Evolutionary conservation across 2,113 vertebrate genomes (phyloP), one percentile per base, ranked within the genome.

Genomic region (Leptodactylus fuscus): DNA sequence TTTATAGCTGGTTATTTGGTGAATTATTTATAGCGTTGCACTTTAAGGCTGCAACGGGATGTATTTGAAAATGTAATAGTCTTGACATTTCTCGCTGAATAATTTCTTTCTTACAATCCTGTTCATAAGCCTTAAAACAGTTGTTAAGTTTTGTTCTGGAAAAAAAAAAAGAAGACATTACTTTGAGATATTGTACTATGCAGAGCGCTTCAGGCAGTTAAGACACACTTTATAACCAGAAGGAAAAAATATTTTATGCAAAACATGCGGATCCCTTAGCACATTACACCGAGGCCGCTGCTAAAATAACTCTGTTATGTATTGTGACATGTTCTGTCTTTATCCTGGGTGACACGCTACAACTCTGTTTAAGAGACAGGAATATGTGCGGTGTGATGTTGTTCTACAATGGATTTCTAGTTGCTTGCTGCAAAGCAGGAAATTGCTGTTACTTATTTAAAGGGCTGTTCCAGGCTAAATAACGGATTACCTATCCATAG

Each of bases 11-110:
- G 75, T 58, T 85, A 86, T 81, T 73, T 48, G 38, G 84, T 86
- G 84, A 86, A 85, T 81, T 81, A 86, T 86, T 86, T 86, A 81
- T 86, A 53, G 49, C n/a, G 65, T 73, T 86, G 84, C 84, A 86
- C 84, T 86, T 86, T 86, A 81, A 80, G 77, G 53, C 38, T 32
- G 58, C 62, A 60, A 86, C 65, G 73, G 76, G 65, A 86, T 86
- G 84, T 73, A 86, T 86, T 81, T 86, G 77, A 81, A 81, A 85
- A 67, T 80, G 77, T 71, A 81, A 86, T 81, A 81, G 65, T 73
- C 71, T 53, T 79, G 84, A 86, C 84, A 86, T 79, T 86, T 86
- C 67, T 44, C 60, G 11, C 76, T 73, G 77, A 86, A 86, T 86
- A 86, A 81, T 81, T 81, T 86, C 65, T 86, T 81, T 73, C 83